A percentile compares a stretch with the other conserved stretches of the same genome.
Conservation (phyloP, 2,797 vertebrate genomes). For the Pyrocephalus nanus region DNA sequence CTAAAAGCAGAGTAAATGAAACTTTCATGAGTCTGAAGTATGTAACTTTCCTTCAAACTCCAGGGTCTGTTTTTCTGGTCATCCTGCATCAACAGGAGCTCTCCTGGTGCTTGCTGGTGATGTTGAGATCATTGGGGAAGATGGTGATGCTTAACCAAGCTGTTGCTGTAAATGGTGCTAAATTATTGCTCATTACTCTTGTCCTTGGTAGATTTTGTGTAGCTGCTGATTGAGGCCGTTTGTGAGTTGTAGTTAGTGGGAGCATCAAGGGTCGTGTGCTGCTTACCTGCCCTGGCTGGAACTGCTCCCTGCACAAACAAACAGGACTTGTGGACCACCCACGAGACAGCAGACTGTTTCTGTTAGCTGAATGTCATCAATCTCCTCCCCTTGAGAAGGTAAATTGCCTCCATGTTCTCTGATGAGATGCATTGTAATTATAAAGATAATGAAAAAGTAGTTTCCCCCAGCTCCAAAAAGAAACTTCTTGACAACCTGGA, state of each 20-base stretch:
- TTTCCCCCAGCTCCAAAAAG: accelerated
- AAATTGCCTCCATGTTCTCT: neutral
- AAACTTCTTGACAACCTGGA: neutral
- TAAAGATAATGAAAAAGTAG: neutral
- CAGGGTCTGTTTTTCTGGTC: neutral
- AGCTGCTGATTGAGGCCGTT: neutral
- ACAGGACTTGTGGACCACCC: neutral
- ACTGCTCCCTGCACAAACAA: neutral
- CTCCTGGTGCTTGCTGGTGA: neutral
- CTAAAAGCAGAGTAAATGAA: neutral
- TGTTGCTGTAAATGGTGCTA: neutral
- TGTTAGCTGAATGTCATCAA: neutral
- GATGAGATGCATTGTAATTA: neutral
- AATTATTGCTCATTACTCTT: neutral
- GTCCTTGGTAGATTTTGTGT: neutral
- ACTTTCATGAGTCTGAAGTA: neutral
- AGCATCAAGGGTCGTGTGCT: neutral
- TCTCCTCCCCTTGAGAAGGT: neutral
- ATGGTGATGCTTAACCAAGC: neutral
- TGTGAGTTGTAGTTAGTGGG: neutral
- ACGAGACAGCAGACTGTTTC: neutral
- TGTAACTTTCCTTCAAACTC: neutral
- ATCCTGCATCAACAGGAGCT: neutral
- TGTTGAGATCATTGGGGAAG: neutral
- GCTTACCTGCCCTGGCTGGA: neutral